Conservation (phyloP, 2,797 vertebrate genomes). For the Enteromius trimaculatus region DNA sequence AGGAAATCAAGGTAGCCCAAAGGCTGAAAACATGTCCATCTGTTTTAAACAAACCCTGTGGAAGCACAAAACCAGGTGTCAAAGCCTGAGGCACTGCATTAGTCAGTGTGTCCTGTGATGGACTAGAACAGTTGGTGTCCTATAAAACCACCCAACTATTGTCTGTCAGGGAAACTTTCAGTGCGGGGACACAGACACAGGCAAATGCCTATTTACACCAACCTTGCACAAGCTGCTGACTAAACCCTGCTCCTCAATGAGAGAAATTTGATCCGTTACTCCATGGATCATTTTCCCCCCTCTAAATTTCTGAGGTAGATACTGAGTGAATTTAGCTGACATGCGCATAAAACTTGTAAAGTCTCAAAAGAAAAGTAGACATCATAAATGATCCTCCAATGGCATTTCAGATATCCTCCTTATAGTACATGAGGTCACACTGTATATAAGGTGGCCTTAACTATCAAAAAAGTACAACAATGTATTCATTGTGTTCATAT, state of each 20-base stretch:
- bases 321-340: background rate
- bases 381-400: background rate
- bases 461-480: no score
- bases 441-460: no score
- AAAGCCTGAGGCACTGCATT: slow-evolving; percentile 69
- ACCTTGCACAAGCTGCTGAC: background rate
- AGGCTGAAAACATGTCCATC: slow-evolving; percentile 65
- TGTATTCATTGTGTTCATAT: no score
- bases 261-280: background rate
- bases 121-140: slow-evolving; percentile 56
- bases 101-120: slow-evolving; percentile 69
- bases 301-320: background rate
- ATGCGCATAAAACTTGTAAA: background rate
- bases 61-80: slow-evolving; percentile 73
- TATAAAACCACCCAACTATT: slow-evolving; percentile 58
- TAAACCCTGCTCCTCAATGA: background rate
- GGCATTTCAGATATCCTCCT: background rate
- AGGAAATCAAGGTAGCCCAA: slow-evolving; percentile 64
- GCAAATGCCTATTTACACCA: background rate
- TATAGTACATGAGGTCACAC: background rate
- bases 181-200: background rate
- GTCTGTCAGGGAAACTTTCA: slow-evolving; percentile 40
- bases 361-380: background rate
- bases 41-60: slow-evolving; percentile 52
- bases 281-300: background rate